Conservation (phyloP, 2,888 invertebrate genomes). For the Bibio marci region DNA sequence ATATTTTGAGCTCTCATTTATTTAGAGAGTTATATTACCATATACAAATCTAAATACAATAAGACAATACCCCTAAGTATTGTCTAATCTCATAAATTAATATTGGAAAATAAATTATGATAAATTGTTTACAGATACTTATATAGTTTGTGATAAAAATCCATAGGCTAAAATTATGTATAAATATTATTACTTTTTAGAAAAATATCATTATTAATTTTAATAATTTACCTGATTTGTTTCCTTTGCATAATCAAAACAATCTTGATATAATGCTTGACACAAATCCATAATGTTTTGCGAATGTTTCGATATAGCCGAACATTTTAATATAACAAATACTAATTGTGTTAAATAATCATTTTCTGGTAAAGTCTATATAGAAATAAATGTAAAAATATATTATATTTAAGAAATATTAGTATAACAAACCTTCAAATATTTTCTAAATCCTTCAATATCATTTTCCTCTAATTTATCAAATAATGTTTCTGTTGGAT, state of each 20-base stretch:
- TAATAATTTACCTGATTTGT: constrained; percentile 16
- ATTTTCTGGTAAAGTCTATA: constrained; percentile 20
- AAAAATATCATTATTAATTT: background rate
- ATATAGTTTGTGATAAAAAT: too few relatives aligned
- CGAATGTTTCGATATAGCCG: constrained; percentile 21
- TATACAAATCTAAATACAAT: background rate
- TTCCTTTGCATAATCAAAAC: constrained; percentile 23
- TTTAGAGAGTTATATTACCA: too few relatives aligned
- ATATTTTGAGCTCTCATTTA: too few relatives aligned
- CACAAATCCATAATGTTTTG: constrained; percentile 22
- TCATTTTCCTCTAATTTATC: constrained; percentile 19
- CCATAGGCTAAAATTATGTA: too few relatives aligned
- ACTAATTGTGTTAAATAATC: constrained; percentile 22
- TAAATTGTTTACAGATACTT: too few relatives aligned
- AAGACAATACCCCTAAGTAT: background rate
- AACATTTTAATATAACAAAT: constrained; percentile 27
- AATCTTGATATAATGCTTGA: constrained; percentile 19
- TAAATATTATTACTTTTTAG: too few relatives aligned
- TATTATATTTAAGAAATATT: background rate
- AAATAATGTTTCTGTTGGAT: constrained; percentile 22
- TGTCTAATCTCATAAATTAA: too few relatives aligned
- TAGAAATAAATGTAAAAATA: constrained; percentile 3
- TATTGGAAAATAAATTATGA: too few relatives aligned
- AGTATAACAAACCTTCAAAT: constrained; percentile 17
- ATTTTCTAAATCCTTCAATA: too few relatives aligned